A percentile compares a stretch with the other conserved stretches of the same genome.
These are phyloP conservation scores for Ictalurus punctatus DNA, from an alignment of 2,113 vertebrate species.

Conservation along the genomic window DNA sequence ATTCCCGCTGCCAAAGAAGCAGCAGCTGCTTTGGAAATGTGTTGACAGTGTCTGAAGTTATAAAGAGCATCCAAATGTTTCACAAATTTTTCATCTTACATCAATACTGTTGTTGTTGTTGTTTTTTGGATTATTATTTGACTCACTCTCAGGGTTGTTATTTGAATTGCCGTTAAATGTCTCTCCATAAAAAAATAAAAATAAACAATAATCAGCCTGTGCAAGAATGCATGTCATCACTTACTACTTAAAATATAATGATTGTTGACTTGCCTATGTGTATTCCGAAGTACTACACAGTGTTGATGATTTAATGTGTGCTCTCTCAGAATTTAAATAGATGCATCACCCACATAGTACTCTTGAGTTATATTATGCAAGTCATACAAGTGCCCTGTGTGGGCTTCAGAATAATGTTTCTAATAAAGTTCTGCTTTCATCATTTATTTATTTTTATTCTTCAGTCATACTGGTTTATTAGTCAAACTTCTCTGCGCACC, in stretches of 20 bases:
- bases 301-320: slow-evolving; percentile 26
- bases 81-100: not conserved
- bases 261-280: not conserved
- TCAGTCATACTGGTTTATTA: slow-evolving; percentile 17
- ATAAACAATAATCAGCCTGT: not conserved
- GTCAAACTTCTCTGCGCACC: slow-evolving; percentile 8
- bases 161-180: not conserved
- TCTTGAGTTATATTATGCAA: slow-evolving; percentile 58
- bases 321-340: slow-evolving; percentile 51
- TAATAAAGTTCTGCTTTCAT: slow-evolving; percentile 26
- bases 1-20: slow-evolving; percentile 51
- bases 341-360: slow-evolving; percentile 61
- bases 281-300: not conserved
- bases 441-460: slow-evolving; percentile 16
- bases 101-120: not conserved
- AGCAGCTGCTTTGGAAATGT: slow-evolving; percentile 57
- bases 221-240: slow-evolving; percentile 2
- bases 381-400: slow-evolving; percentile 53
- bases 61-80: not conserved
- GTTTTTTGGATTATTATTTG: not conserved
- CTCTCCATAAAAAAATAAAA: not conserved
- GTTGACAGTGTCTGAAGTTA: not conserved
- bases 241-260: slow-evolving; percentile 18
- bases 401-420: slow-evolving; percentile 27
- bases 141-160: not conserved